Evolutionary conservation across 2,888 invertebrate species (phyloP), one percentile per base, ranked within the genome.

Genomic region (Drosophila rubida): DNA sequence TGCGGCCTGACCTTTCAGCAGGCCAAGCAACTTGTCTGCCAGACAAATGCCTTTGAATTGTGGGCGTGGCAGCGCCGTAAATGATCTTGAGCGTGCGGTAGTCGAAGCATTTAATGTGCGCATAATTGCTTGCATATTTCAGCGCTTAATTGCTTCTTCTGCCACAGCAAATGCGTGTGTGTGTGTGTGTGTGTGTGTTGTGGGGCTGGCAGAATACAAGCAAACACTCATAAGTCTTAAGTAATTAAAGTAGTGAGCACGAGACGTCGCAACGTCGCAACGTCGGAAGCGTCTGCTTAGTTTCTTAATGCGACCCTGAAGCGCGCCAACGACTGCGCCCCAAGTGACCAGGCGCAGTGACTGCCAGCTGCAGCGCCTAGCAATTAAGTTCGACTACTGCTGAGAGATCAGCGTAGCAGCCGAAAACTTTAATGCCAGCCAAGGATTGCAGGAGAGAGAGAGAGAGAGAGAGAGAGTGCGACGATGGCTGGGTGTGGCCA

Each of bases 41-140:
- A 42, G 19, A n/a, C 19, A 44, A 11, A 16, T 37, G 55, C n/a
- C n/a, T n/a, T n/a, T n/a, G n/a, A n/a, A n/a, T n/a, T n/a, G 35
- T 55, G 25, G 53, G 53, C 11, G 44, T 44, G 16, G 44, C 19
- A 37, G 3, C 16, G 23, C 46, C 48, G 42, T 55, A 55, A 55
- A 48, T 55, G 46, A 55, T 62, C 25, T 41, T 30, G n/a, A n/a
- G n/a, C n/a, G n/a, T 48, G 14, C 55, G 39, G 30, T 54, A 59
- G 68, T 14, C 55, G 51, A 80, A 77, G 78, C 67, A 80, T 75
- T 86, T 83, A 75, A 80, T 86, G 74, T 71, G 69, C 80, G 73
- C 80, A 86, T 83, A 86, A 86, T 77, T 64, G 61, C 55, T 60
- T 59, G 60, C 60, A 74, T 71, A 71, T 61, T 71, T 74, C 49